phyloP scores from a whole-genome alignment of 2,113 vertebrate genomes.

The Ivindomyrus marchei region DNA sequence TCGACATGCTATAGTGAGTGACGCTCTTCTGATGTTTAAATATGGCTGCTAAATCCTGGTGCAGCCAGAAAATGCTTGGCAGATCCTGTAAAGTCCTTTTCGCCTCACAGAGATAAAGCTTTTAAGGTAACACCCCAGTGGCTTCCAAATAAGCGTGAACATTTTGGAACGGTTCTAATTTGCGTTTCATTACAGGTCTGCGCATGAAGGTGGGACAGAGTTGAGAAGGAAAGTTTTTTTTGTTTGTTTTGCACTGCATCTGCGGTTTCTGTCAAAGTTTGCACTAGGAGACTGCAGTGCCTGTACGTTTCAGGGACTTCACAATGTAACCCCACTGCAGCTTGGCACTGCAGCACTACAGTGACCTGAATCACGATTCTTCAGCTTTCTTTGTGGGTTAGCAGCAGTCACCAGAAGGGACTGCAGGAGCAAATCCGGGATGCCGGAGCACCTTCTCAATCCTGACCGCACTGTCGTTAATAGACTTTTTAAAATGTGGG shows the following conservation, averaged over 20 bases:
- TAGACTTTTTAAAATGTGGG: neutral
- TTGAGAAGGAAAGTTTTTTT: neutral
- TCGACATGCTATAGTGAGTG: neutral
- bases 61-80: neutral
- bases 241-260: neutral
- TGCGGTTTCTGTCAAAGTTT: neutral
- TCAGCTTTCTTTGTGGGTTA: neutral
- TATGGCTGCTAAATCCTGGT: neutral
- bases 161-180: neutral
- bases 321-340: neutral
- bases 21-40: neutral
- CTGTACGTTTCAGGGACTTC: neutral
- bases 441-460: neutral
- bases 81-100: neutral
- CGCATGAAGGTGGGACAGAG: neutral
- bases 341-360: neutral
- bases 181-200: neutral
- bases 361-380: conserved; percentile 13
- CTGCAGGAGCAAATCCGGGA: neutral
- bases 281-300: neutral
- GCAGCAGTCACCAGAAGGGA: neutral
- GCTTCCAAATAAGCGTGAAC: neutral
- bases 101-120: neutral
- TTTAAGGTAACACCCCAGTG: neutral
- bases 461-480: neutral